Evolutionary conservation across 2,888 invertebrate species (phyloP).

Genomic region (Synergus itoensis): DNA sequence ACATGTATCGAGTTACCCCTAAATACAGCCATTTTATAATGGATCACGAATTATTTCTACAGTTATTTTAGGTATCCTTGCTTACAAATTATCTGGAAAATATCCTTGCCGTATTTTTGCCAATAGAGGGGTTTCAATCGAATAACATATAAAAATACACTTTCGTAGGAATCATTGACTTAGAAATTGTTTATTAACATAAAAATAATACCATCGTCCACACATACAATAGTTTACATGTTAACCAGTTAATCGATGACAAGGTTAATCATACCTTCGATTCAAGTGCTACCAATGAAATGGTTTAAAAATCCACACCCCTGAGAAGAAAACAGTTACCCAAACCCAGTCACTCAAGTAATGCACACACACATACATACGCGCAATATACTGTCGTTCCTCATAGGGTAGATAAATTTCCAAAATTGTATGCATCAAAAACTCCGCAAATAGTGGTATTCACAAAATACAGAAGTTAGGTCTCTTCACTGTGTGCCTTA

Average conservation of each 20-base stretch:
- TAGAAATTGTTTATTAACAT: constrained; percentile 72
- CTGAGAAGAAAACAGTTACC: constrained; percentile 28
- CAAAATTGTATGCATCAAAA: not conserved
- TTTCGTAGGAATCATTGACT: constrained; percentile 60
- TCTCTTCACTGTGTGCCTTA: constrained; percentile 5
- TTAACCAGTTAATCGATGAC: constrained; percentile 42
- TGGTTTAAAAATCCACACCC: constrained; percentile 42
- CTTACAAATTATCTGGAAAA: not conserved
- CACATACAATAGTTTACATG: constrained; percentile 53
- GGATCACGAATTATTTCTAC: constrained; percentile 56
- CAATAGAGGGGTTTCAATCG: too few relatives aligned
- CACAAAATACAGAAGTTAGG: not conserved
- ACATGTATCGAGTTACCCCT: constrained; percentile 75
- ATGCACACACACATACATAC: not conserved
- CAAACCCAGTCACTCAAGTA: constrained; percentile 21
- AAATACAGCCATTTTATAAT: constrained; percentile 78
- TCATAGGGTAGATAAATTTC: constrained; percentile 17
- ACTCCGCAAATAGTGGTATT: constrained; percentile 10
- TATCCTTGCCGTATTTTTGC: too few relatives aligned
- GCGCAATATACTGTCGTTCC: constrained; percentile 8
- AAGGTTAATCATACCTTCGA: constrained; percentile 2
- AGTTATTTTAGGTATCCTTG: not conserved
- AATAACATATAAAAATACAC: not conserved
- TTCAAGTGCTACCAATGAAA: constrained; percentile 47
- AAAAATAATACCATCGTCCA: constrained; percentile 65